phyloP scores from a whole-genome alignment of 2,797 vertebrate genomes.

The Oophaga sylvatica region DNA sequence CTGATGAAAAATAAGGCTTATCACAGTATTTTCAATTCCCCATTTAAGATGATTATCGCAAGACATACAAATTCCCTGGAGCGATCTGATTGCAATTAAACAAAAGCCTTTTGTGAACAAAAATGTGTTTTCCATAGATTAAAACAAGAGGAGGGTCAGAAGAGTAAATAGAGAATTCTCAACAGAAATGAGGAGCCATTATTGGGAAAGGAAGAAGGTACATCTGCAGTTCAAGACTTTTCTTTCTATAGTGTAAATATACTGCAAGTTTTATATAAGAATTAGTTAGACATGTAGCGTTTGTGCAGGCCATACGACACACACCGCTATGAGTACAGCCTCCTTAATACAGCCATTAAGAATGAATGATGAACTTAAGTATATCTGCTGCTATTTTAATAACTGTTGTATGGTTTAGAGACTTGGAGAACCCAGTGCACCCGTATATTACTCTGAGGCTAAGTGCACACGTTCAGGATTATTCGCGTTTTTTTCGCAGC shows the following conservation, averaged over 20 bases:
- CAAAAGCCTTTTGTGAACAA: constrained; percentile 56
- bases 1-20: constrained; percentile 61
- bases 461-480: too few relatives aligned
- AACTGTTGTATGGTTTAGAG: too few relatives aligned
- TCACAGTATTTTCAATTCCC: constrained; percentile 59
- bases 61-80: constrained; percentile 56
- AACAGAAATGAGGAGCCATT: constrained; percentile 19
- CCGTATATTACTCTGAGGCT: too few relatives aligned
- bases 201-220: neutral
- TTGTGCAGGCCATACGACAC: neutral
- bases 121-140: constrained; percentile 61
- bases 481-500: too few relatives aligned
- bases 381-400: too few relatives aligned
- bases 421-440: too few relatives aligned
- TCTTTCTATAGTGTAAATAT: neutral
- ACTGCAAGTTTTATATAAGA: neutral
- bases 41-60: constrained; percentile 60
- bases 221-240: neutral
- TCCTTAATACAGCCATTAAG: too few relatives aligned
- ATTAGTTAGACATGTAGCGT: neutral
- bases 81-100: constrained; percentile 61
- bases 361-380: too few relatives aligned
- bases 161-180: constrained; percentile 40
- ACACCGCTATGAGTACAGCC: too few relatives aligned
- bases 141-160: constrained; percentile 55